Conservation (phyloP, 92 coral and sea anemone genomes). For the Heliopora coerulea region DNA sequence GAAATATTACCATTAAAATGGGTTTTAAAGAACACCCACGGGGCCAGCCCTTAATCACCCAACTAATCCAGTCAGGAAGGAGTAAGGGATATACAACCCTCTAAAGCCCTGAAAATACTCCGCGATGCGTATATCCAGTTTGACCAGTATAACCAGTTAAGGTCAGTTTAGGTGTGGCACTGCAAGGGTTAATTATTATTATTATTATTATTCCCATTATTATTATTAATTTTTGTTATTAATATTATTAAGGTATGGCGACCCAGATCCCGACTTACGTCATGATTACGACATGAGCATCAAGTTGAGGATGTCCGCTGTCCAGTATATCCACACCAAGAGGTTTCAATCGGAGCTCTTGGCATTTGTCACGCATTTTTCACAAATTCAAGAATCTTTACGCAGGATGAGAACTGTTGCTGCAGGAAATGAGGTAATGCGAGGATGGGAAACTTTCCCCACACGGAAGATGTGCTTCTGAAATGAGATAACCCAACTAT, state of each 20-base stretch:
- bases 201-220: neutral
- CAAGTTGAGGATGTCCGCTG: constrained; percentile 91
- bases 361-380: constrained; percentile 86
- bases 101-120: no score
- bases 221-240: neutral
- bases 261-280: constrained; percentile 71
- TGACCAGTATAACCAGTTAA: no score
- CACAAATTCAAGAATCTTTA: constrained; percentile 90
- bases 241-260: constrained; percentile 77
- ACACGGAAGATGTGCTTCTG: no score
- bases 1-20: no score
- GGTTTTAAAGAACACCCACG: no score
- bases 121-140: no score
- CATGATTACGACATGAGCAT: constrained; percentile 83
- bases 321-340: constrained; percentile 96
- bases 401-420: constrained; percentile 95
- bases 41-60: no score
- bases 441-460: neutral
- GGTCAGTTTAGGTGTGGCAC: no score
- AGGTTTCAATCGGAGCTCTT: constrained; percentile 94
- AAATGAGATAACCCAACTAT: no score
- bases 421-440: constrained; percentile 84
- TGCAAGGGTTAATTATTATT: no score
- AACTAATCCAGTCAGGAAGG: no score
- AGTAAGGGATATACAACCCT: no score